Evolutionary conservation across 1,140 invertebrate genomes (phyloP).

Genomic region (Episyrphus balteatus): DNA sequence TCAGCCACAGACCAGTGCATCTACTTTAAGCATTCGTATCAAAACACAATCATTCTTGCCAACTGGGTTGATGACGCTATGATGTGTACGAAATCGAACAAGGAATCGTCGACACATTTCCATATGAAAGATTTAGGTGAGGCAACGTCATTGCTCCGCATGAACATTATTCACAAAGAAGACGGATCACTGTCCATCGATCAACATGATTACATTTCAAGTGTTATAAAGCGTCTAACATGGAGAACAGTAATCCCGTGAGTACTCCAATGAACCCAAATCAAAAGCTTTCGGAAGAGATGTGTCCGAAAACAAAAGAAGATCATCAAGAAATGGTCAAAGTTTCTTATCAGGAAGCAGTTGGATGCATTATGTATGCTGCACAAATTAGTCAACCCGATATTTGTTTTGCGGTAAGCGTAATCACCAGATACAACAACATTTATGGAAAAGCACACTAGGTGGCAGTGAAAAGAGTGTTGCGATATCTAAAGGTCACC

Average conservation of each 20-base stretch:
- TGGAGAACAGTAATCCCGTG: constrained; percentile 16
- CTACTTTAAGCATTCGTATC: neutral
- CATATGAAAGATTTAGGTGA: constrained; percentile 15
- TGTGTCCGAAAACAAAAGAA: constrained; percentile 27
- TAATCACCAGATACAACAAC: too few species aligned
- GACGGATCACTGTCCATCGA: constrained; percentile 1
- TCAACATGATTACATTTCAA: constrained; percentile 6
- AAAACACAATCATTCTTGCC: neutral
- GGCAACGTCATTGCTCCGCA: constrained; percentile 16
- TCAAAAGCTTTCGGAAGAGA: constrained; percentile 14
- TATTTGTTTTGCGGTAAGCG: too few species aligned
- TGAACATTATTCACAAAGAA: constrained; percentile 13
- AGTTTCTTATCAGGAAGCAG: constrained; percentile 10
- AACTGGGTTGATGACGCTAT: neutral
- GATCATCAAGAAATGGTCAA: constrained; percentile 6
- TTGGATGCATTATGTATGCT: constrained; percentile 28
- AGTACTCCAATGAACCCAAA: constrained; percentile 15
- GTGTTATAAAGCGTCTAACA: constrained; percentile 9
- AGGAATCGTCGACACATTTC: constrained; percentile 13
- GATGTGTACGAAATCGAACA: constrained; percentile 8
- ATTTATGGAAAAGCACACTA: neutral
- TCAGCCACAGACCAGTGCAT: constrained; percentile 11
- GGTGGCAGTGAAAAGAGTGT: neutral
- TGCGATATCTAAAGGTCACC: neutral
- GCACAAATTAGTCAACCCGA: constrained; percentile 18